Conservation (phyloP, 1,140 invertebrate species). For the Monochamus saltuarius region DNA sequence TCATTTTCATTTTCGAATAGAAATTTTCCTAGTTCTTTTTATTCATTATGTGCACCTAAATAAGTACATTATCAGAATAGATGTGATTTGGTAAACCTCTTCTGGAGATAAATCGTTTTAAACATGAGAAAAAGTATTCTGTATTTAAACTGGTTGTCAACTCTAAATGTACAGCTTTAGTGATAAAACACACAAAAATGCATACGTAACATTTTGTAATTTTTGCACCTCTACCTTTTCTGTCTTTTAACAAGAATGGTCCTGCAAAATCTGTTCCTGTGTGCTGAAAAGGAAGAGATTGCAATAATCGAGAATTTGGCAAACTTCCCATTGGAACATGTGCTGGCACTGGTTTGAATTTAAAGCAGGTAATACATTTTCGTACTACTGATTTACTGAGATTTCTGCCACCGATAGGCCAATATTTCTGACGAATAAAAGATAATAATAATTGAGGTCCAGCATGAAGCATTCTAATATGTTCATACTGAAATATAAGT, state of each 20-base stretch:
- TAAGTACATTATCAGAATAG: constrained; percentile 28
- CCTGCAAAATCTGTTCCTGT: neutral
- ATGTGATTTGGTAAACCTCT: constrained; percentile 12
- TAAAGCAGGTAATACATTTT: constrained; percentile 12
- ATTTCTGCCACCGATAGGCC: constrained; percentile 11
- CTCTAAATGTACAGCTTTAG: constrained; percentile 12
- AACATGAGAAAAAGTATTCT: neutral
- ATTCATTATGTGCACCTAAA: constrained; percentile 19
- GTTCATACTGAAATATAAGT: constrained; percentile 1
- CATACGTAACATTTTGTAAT: constrained; percentile 10
- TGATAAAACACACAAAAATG: constrained; percentile 9
- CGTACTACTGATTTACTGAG: constrained; percentile 15
- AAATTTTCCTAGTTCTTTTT: constrained; percentile 6
- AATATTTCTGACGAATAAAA: constrained; percentile 1
- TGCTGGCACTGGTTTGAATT: neutral
- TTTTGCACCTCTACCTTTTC: neutral
- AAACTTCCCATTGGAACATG: neutral
- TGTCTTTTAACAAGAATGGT: constrained; percentile 10
- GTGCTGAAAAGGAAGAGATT: neutral
- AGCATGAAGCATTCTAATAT: neutral
- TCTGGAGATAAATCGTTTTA: constrained; percentile 9
- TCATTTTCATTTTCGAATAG: neutral
- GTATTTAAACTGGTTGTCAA: neutral
- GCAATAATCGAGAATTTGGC: neutral
- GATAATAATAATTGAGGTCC: neutral